Conservation (phyloP, 1,140 invertebrate genomes). For the Pissodes strobi region DNA sequence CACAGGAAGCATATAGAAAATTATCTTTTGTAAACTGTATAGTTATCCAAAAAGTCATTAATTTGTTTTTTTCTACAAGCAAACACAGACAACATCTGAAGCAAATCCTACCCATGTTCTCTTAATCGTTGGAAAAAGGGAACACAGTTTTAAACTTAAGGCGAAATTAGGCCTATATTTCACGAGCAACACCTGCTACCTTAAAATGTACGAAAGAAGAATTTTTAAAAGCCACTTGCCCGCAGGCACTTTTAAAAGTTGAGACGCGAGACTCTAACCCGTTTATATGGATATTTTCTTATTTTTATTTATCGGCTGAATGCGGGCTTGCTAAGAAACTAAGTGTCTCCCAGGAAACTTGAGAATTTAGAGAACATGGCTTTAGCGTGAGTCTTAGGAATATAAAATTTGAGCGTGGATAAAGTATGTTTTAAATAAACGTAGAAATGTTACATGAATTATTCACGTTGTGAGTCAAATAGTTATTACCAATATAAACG, state of each 20-base stretch:
- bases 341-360: not conserved
- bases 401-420: too few relatives aligned
- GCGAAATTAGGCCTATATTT: slow-evolving; percentile 25
- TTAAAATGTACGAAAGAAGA: slow-evolving; percentile 7
- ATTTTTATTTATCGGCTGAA: slow-evolving; percentile 3
- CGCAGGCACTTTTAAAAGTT: not conserved
- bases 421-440: too few relatives aligned
- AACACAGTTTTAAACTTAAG: slow-evolving; percentile 13
- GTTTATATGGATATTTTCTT: slow-evolving; percentile 15
- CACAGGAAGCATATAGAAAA: too few relatives aligned
- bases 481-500: too few relatives aligned
- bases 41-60: too few relatives aligned
- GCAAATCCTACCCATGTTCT: not conserved
- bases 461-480: too few relatives aligned
- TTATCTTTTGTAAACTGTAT: too few relatives aligned
- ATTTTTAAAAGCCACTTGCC: slow-evolving; percentile 15
- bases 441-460: too few relatives aligned
- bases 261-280: not conserved
- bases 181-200: slow-evolving; percentile 19
- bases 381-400: too few relatives aligned
- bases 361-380: not conserved
- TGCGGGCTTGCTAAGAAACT: not conserved
- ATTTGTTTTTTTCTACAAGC: too few relatives aligned
- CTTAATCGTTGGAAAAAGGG: slow-evolving; percentile 11
- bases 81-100: too few relatives aligned